Conservation (phyloP, 2,113 vertebrate genomes). For the Choloepus hoffmanni region DNA sequence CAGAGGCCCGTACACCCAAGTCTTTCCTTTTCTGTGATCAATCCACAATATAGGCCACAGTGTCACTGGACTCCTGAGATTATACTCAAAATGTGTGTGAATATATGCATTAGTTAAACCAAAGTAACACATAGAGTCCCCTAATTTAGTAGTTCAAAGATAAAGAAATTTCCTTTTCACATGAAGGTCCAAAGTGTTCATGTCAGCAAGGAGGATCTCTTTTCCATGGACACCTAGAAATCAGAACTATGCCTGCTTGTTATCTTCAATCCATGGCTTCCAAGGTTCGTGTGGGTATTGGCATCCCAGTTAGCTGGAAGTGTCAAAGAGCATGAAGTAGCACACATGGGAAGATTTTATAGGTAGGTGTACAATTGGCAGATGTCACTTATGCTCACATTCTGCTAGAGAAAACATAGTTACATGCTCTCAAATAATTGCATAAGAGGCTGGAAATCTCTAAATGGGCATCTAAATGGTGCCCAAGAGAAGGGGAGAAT, state of each 20-base stretch:
- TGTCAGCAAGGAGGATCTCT: background rate
- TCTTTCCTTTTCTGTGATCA: background rate
- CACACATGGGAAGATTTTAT: background rate
- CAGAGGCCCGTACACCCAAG: background rate
- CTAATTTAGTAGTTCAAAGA: background rate
- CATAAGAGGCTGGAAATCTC: background rate
- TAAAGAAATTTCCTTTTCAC: background rate
- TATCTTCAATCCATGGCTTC: background rate
- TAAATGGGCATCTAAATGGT: background rate
- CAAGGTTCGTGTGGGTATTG: background rate
- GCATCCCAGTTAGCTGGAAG: background rate
- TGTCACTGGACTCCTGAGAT: background rate
- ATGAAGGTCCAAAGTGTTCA: background rate
- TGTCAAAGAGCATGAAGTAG: background rate
- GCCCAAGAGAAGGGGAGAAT: background rate
- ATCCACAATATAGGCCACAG: background rate
- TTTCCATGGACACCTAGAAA: background rate
- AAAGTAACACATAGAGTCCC: background rate
- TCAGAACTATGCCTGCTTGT: background rate
- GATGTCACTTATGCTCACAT: background rate
- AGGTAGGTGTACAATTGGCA: background rate
- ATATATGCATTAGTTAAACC: background rate
- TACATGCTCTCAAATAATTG: background rate
- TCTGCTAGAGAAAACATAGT: background rate
- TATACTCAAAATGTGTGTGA: background rate